Evolutionary conservation across 1,140 invertebrate species (phyloP).

Genomic region (Tachypleus tridentatus): DNA sequence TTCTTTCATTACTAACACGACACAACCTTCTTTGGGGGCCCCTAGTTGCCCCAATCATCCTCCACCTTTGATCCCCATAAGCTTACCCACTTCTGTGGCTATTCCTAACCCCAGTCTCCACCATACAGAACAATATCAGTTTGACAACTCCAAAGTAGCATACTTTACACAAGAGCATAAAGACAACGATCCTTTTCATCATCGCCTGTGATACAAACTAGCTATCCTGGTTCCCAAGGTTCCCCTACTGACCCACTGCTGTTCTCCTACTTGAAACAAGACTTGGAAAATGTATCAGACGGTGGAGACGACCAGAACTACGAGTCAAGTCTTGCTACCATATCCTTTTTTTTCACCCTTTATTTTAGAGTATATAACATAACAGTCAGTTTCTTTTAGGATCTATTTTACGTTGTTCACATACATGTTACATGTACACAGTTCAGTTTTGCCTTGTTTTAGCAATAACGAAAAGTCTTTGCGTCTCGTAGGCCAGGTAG

Average conservation of each 20-base stretch:
- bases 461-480: too few species aligned
- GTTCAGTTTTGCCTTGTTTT: too few species aligned
- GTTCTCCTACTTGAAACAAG: slow-evolving; percentile 22
- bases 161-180: slow-evolving; percentile 34
- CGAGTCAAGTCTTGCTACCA: slow-evolving; percentile 29
- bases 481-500: too few species aligned
- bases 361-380: too few species aligned
- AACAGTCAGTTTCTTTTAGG: too few species aligned
- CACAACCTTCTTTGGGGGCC: slow-evolving; percentile 49
- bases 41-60: slow-evolving; percentile 30
- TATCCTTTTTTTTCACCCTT: slow-evolving; percentile 33
- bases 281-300: slow-evolving; percentile 25
- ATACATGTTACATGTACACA: too few species aligned
- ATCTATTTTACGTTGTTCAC: too few species aligned
- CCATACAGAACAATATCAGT: slow-evolving; percentile 73
- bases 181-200: slow-evolving; percentile 10
- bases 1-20: slow-evolving; percentile 49
- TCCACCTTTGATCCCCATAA: slow-evolving; percentile 70
- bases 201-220: slow-evolving; percentile 12
- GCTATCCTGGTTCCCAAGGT: slow-evolving; percentile 8
- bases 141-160: slow-evolving; percentile 28
- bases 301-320: slow-evolving; percentile 22
- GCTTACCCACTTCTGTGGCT: slow-evolving; percentile 81
- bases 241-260: slow-evolving; percentile 26
- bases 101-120: slow-evolving; percentile 91